phyloP scores from a whole-genome alignment of 2,797 vertebrate genomes.

The Aselliscus stoliczkanus region DNA sequence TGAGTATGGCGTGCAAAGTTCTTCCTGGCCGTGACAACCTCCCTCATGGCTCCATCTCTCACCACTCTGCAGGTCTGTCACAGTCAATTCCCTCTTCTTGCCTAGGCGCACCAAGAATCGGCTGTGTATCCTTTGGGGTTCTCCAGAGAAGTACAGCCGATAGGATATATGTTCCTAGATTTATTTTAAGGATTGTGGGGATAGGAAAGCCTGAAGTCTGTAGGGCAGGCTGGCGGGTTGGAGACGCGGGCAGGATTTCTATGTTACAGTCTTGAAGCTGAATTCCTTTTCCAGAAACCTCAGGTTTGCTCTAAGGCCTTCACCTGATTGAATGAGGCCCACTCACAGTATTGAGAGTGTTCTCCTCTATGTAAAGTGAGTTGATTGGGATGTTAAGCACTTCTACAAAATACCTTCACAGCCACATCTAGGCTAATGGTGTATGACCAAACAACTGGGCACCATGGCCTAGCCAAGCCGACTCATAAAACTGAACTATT shows the following conservation, averaged over 20 bases:
- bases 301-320: not conserved
- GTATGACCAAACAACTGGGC: not conserved
- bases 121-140: not conserved
- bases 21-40: not conserved
- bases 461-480: not conserved
- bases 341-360: not conserved
- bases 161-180: not conserved
- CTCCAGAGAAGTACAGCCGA: not conserved
- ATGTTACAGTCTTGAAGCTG: not conserved
- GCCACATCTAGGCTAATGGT: not conserved
- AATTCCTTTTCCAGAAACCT: not conserved
- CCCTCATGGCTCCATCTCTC: not conserved
- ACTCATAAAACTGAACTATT: not conserved
- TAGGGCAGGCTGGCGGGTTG: not conserved
- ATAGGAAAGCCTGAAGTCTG: not conserved
- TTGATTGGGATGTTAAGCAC: not conserved
- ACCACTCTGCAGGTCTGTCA: not conserved
- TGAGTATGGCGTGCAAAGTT: not conserved
- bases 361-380: not conserved
- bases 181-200: not conserved
- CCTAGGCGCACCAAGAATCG: not conserved
- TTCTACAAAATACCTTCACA: not conserved
- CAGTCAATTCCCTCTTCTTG: not conserved
- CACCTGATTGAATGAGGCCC: not conserved
- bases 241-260: not conserved